Percentiles rank a stretch among this genome's conserved stretches.
phyloP scores from a whole-genome alignment of 35 echinoderm and acorn worm species.

The Apostichopus californicus region DNA sequence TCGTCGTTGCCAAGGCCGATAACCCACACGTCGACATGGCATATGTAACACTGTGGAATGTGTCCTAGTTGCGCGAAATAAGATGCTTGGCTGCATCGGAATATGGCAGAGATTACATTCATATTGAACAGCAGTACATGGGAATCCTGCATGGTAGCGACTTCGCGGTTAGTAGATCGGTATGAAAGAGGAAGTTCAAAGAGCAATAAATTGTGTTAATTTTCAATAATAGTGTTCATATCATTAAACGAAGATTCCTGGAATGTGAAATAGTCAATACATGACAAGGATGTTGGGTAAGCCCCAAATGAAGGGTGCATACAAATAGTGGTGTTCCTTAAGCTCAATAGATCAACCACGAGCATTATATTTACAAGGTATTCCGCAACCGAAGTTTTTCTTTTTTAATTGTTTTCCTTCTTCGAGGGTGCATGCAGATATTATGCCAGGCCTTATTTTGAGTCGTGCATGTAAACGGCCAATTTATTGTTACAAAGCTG shows the following conservation, averaged over 20 bases:
- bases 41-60: neutral
- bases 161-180: neutral
- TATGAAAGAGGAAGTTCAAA: neutral
- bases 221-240: neutral
- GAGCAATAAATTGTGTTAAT: slow-evolving; percentile 1
- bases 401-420: too few species aligned
- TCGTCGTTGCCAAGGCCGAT: neutral
- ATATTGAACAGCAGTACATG: neutral
- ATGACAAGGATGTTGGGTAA: neutral
- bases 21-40: neutral
- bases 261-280: neutral
- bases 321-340: neutral
- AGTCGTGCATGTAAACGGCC: neutral
- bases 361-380: too few species aligned
- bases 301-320: neutral
- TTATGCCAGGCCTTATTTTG: neutral
- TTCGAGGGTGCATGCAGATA: neutral
- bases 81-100: neutral
- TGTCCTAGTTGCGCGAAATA: neutral
- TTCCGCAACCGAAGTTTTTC: too few species aligned
- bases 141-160: neutral
- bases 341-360: neutral
- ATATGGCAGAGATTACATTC: neutral
- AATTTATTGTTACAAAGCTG: neutral
- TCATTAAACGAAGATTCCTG: neutral